Base-by-base conservation (phyloP, 2,888 invertebrate species). In the Thyatira batis region DNA sequence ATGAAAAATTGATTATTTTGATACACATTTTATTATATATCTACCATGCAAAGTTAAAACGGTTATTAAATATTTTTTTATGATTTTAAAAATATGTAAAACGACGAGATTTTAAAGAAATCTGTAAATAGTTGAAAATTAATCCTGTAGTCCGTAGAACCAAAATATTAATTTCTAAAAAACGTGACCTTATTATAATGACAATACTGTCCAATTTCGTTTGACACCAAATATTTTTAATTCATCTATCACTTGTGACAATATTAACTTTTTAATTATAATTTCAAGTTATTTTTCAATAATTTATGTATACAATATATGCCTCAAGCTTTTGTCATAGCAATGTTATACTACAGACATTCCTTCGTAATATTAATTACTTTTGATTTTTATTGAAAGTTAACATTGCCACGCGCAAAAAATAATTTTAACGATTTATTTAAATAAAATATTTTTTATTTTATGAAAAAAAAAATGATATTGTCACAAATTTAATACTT, bases 401-500 rank as follows among this genome's bases (percentile, higher is more conserved):
- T 46, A 27, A 46, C n/a, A 46, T 46, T 46, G 27, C 25, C 27
- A 46, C 27, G 25, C 10, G n/a, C 2, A 23, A 45, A 25, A 23
- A 23, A 46, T 5, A 27, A 46, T 25, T 23, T 27, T 1, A 25
- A 46, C n/a, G 6, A 25, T 17, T 23, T 17, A 10, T 27, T 25
- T 9, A 1, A 23, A 23, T 23, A 21, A 45, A 20, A 11, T 28
- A 28, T 10, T 20, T 21, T 25, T n/a, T 46, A 13, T 46, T 25
- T 13, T n/a, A n/a, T n/a, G n/a, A n/a, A 17, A 55, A 53, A 60
- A 50, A 48, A 52, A 57, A 58, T 56, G 49, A 63, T 65, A 69
- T 73, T 70, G 69, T 73, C 71, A 65, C 58, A 58, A 48, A 61
- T 58, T 49, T 68, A 73, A 71, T 73, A 73, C 73, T 73, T 67